Evolutionary conservation across 2,113 vertebrate genomes (phyloP), one percentile per base, ranked within the genome.

Genomic region (Phyllopteryx taeniolatus): DNA sequence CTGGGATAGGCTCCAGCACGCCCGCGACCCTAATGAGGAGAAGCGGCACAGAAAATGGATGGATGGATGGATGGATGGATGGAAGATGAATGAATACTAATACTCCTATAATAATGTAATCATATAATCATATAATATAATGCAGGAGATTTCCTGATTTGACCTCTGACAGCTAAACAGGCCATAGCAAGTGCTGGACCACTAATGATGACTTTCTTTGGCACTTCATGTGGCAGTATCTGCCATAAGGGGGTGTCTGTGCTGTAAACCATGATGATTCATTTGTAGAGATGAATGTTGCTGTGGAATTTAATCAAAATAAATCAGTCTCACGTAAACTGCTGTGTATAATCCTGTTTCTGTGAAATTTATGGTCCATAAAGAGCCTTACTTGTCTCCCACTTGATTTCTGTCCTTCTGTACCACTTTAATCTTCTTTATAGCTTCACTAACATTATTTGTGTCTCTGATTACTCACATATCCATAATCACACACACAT

Each of bases 391-490:
- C 33, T 57, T 27, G 47, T 68, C 57, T 65, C 42, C 15, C n/a
- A 56, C 43, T 12, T 65, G 68, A 17, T 62, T 53, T 56, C 68
- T 65, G 64, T 56, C 79, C 70, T 71, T 71, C 72, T 79, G 57
- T 72, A 54, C 57, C 63, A 54, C 76, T 82, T 71, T 74, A 71
- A 70, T 71, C 69, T 74, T 75, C 74, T 78, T 49, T 82, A 62
- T 61, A 54, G 74, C 72, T 79, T 73, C 72, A 76, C 66, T 71
- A 76, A 82, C 73, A 56, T 46, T 70, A 65, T 80, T 78, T 74
- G 61, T 67, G 60, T 42, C 22, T 67, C 11, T 68, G 49, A 47
- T 65, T 69, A 54, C 35, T 17, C 39, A 73, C 35, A 54, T 20
- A 62, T 39, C 67, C 53, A 70, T 33, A 62, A 44, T 68, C 49